A percentile compares a stretch with the other conserved stretches of the same genome.
Evolutionary conservation across 2,888 invertebrate species (phyloP).

Genomic region (Meghimatium bilineatum): DNA sequence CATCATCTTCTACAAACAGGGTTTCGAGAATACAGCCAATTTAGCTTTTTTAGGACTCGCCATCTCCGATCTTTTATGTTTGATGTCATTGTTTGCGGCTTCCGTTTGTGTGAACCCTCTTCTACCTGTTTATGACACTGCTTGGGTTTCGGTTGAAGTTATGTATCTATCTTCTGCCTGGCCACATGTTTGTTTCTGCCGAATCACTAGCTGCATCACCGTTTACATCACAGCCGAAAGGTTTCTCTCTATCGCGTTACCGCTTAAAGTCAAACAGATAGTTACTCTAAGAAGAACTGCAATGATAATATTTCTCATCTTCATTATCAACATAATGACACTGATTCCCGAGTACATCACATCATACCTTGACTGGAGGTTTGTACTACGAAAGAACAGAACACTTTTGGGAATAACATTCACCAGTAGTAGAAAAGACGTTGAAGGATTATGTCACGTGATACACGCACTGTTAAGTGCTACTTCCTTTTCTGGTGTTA

Average conservation of each 20-base stretch:
- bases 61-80: no score
- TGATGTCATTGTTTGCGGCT: no score
- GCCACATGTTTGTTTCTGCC: slow-evolving; percentile 19
- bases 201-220: slow-evolving; percentile 31
- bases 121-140: not conserved
- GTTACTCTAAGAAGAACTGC: not conserved
- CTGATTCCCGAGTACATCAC: slow-evolving; percentile 1
- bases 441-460: not conserved
- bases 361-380: not conserved
- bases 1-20: no score
- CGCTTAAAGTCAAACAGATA: slow-evolving; percentile 31
- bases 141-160: not conserved
- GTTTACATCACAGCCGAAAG: slow-evolving; percentile 26
- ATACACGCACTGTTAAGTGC: not conserved
- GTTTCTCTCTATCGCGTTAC: slow-evolving; percentile 25
- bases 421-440: not conserved
- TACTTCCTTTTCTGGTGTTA: not conserved
- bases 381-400: not conserved
- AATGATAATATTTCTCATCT: not conserved
- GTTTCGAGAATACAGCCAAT: no score
- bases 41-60: no score
- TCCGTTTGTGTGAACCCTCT: no score
- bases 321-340: not conserved
- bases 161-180: slow-evolving; percentile 13
- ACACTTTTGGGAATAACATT: not conserved